phyloP scores from a whole-genome alignment of 1,140 invertebrate genomes.

The Centruroides vittatus region DNA sequence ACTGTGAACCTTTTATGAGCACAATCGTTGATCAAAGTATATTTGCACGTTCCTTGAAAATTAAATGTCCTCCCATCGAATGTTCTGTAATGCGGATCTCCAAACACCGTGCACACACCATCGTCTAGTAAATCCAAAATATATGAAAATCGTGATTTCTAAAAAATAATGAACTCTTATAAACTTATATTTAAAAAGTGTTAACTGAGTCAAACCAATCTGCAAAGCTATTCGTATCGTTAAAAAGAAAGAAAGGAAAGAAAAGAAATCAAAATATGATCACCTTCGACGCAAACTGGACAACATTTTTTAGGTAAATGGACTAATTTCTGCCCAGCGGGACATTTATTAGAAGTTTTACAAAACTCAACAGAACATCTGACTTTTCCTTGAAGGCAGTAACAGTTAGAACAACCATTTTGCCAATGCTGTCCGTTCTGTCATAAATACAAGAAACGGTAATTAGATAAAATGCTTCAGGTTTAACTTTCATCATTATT shows the following conservation, averaged over 20 bases:
- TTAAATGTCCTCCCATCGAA: slow-evolving; percentile 84
- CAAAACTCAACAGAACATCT: slow-evolving; percentile 65
- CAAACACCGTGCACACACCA: slow-evolving; percentile 79
- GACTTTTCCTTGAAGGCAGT: slow-evolving; percentile 59
- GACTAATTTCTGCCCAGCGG: slow-evolving; percentile 49
- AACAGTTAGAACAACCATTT: slow-evolving; percentile 56
- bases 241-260: neutral
- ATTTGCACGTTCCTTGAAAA: slow-evolving; percentile 84
- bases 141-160: neutral
- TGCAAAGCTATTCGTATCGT: neutral
- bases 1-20: slow-evolving; percentile 55
- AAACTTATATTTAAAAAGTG: neutral
- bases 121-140: slow-evolving; percentile 40
- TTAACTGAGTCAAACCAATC: neutral
- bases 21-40: slow-evolving; percentile 69
- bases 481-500: no score
- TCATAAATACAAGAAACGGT: slow-evolving; percentile 31
- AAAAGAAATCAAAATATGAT: slow-evolving; percentile 20
- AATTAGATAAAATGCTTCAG: no score
- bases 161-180: neutral
- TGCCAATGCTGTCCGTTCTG: slow-evolving; percentile 17
- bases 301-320: slow-evolving; percentile 66
- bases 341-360: slow-evolving; percentile 42
- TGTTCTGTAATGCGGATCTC: slow-evolving; percentile 83
- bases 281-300: slow-evolving; percentile 63